A percentile compares a stretch with the other conserved stretches of the same genome.
Conservation (phyloP, 1,140 invertebrate species). For the Drosophila melanogaster region DNA sequence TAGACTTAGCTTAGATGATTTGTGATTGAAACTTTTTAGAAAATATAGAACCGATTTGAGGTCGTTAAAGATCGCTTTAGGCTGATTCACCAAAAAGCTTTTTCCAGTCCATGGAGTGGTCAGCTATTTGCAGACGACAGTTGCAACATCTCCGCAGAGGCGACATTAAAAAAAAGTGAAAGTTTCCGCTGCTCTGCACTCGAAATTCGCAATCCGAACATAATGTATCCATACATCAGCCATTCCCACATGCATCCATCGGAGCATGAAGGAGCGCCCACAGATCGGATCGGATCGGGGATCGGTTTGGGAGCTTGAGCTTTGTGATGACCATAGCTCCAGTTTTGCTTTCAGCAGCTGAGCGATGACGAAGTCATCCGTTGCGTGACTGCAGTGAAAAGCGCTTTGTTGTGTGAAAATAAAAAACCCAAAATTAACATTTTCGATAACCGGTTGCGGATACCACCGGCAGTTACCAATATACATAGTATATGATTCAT, state of each 20-base stretch:
- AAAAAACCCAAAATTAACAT: slow-evolving; percentile 71
- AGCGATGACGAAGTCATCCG: slow-evolving; percentile 53
- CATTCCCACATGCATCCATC: slow-evolving; percentile 38
- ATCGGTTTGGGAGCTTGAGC: slow-evolving; percentile 23
- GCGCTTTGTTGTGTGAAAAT: slow-evolving; percentile 41
- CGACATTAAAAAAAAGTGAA: slow-evolving; percentile 58
- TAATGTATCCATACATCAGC: slow-evolving; percentile 29
- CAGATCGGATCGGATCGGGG: slow-evolving; percentile 1
- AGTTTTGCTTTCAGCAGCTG: slow-evolving; percentile 51
- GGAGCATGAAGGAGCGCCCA: slow-evolving; percentile 51
- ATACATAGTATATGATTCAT: slow-evolving; percentile 66
- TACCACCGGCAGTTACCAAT: slow-evolving; percentile 28
- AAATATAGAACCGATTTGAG: neutral
- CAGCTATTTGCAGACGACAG: slow-evolving; percentile 29
- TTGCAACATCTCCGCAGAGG: slow-evolving; percentile 51
- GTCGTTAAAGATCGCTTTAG: slow-evolving; percentile 21
- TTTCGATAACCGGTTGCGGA: slow-evolving; percentile 61
- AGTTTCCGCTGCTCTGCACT: slow-evolving; percentile 62
- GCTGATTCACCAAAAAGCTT: slow-evolving; percentile 54
- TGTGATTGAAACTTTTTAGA: neutral
- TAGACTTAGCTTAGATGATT: no score
- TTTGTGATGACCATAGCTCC: slow-evolving; percentile 4
- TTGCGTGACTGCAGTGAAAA: slow-evolving; percentile 69
- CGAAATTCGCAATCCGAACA: slow-evolving; percentile 70
- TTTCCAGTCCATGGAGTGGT: slow-evolving; percentile 22